These are phyloP conservation scores for Gonioctena quinquepunctata DNA, from an alignment of 1,140 invertebrate species.

Conservation along the genomic window DNA sequence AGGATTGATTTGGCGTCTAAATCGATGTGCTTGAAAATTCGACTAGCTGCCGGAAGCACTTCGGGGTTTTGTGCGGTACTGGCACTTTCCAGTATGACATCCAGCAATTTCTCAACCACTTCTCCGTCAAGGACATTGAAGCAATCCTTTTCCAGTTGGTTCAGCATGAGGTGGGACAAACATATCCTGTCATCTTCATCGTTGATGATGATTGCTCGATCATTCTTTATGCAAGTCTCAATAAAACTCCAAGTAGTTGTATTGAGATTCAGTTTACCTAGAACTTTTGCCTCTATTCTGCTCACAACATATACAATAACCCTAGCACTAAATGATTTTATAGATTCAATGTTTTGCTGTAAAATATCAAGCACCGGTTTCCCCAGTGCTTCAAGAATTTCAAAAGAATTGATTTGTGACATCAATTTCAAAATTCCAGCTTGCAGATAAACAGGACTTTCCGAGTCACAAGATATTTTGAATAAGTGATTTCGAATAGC, in stretches of 20 bases:
- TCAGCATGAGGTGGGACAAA: conserved; percentile 55
- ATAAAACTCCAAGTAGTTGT: conserved; percentile 56
- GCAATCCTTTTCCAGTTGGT: conserved; percentile 64
- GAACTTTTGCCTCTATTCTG: conserved; percentile 52
- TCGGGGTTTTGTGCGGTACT: conserved; percentile 41
- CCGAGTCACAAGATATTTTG: conserved; percentile 38
- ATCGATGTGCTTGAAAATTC: conserved; percentile 71
- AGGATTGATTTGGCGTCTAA: conserved; percentile 68
- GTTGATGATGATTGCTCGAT: conserved; percentile 26
- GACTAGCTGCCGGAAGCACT: conserved; percentile 64
- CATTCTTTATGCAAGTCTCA: conserved; percentile 53
- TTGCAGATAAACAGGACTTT: conserved; percentile 56
- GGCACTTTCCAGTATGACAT: conserved; percentile 52
- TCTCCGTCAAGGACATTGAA: conserved; percentile 54
- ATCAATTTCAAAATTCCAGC: conserved; percentile 58
- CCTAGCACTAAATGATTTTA: conserved; percentile 57
- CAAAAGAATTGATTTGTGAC: conserved; percentile 60
- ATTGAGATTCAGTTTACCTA: conserved; percentile 33
- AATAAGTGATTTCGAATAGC: conserved; percentile 52
- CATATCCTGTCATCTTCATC: conserved; percentile 21
- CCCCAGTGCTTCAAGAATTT: conserved; percentile 55
- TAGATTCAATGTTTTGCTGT: conserved; percentile 47
- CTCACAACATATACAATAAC: conserved; percentile 55
- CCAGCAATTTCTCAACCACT: conserved; percentile 50
- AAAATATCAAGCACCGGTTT: conserved; percentile 53